Conservation (phyloP, 2,888 invertebrate genomes). For the Mythimna loreyi region DNA sequence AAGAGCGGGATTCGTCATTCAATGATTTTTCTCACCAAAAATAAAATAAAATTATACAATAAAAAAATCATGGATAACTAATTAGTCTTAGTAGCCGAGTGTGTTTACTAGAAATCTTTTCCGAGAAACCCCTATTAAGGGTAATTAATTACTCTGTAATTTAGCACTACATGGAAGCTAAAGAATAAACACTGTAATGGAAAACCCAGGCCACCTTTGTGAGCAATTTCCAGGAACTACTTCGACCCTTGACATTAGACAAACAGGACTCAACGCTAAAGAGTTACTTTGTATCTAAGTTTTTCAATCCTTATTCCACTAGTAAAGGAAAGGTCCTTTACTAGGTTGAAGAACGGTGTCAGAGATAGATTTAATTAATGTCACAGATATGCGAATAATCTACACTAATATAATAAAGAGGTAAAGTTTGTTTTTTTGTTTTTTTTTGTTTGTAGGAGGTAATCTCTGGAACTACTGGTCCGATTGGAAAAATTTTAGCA, state of each 20-base stretch:
- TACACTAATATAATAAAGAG: too few relatives aligned
- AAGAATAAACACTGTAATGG: constrained; percentile 3
- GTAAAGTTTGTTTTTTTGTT: too few relatives aligned
- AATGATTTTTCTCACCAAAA: too few relatives aligned
- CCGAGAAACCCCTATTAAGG: not conserved
- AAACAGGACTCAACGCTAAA: not conserved
- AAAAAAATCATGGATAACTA: too few relatives aligned
- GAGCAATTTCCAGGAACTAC: constrained; percentile 15
- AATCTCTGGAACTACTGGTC: too few relatives aligned
- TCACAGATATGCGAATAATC: too few relatives aligned
- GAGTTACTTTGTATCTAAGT: constrained; percentile 37
- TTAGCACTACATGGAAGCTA: not conserved
- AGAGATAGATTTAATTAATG: constrained; percentile 5
- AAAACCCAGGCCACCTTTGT: constrained; percentile 5
- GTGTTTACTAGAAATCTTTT: not conserved
- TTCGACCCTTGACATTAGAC: constrained; percentile 19
- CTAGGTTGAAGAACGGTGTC: not conserved
- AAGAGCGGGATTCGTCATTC: too few relatives aligned
- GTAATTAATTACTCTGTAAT: constrained; percentile 1
- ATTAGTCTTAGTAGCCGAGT: too few relatives aligned
- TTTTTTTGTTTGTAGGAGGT: too few relatives aligned
- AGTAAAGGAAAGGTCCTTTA: not conserved
- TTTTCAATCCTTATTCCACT: constrained; percentile 34
- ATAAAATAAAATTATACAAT: too few relatives aligned
- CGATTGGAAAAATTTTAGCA: too few relatives aligned